Evolutionary conservation across 2,888 invertebrate genomes (phyloP).

Genomic region (Tridacna gigas): DNA sequence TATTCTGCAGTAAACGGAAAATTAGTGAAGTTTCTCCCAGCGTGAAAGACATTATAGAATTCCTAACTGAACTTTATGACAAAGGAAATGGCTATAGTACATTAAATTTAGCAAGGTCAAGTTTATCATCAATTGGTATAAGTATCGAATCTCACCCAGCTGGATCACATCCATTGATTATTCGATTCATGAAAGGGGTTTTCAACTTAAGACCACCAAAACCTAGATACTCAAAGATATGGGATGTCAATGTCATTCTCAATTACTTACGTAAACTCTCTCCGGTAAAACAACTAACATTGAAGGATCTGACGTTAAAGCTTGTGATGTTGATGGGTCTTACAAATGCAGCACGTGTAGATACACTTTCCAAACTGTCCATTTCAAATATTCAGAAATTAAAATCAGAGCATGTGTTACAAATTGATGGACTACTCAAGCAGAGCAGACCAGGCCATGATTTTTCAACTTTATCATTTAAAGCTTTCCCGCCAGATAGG

Average conservation of each 20-base stretch:
- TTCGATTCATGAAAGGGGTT: no score
- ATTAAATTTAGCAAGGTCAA: constrained; percentile 31
- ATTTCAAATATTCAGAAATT: constrained; percentile 5
- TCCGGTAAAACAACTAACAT: no score
- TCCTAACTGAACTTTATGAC: constrained; percentile 31
- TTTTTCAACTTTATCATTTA: no score
- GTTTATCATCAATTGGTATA: constrained; percentile 29
- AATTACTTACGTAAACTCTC: no score
- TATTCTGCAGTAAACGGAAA: constrained; percentile 36
- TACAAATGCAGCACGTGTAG: constrained; percentile 11
- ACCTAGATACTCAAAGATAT: constrained; percentile 9
- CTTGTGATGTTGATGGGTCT: constrained; percentile 39
- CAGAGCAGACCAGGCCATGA: neutral
- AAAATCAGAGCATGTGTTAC: neutral
- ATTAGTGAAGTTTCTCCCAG: constrained; percentile 23
- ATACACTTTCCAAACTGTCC: neutral
- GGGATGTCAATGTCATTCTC: no score
- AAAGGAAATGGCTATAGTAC: constrained; percentile 34
- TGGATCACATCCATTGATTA: no score
- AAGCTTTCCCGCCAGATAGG: constrained; percentile 40
- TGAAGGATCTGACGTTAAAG: no score
- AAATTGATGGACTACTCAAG: no score
- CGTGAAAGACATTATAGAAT: constrained; percentile 29
- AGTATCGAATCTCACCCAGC: neutral
- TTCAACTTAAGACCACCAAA: constrained; percentile 2